phyloP scores from a whole-genome alignment of 2,888 invertebrate species.

The Hetaerina titia region DNA sequence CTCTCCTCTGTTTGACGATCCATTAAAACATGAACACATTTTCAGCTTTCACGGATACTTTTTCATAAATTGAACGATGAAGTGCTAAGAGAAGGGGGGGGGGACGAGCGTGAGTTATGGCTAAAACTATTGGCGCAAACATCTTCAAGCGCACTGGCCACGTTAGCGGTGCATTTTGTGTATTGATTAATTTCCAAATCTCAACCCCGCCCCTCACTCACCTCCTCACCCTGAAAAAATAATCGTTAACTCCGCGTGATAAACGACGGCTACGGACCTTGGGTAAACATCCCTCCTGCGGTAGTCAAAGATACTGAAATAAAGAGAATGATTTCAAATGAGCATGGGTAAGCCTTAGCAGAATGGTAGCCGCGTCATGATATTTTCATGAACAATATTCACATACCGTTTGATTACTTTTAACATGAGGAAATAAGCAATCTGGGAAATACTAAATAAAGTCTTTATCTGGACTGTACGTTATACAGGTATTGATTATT shows the following conservation, averaged over 20 bases:
- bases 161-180: background rate
- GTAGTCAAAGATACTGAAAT: background rate
- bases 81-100: background rate
- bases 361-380: background rate
- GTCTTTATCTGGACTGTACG: too few relatives aligned
- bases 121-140: conserved; percentile 18
- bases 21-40: background rate
- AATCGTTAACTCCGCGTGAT: conserved; percentile 12
- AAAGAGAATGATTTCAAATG: background rate
- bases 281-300: conserved; percentile 38
- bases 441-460: too few relatives aligned
- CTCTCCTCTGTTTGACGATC: background rate
- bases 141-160: background rate
- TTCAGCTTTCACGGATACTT: background rate
- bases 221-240: background rate
- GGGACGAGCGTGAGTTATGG: conserved; percentile 7
- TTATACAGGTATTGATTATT: too few relatives aligned
- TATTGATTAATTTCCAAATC: conserved; percentile 20
- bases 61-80: conserved; percentile 19
- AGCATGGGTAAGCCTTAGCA: background rate
- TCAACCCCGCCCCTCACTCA: background rate
- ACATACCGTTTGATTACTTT: too few relatives aligned
- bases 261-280: conserved; percentile 20
- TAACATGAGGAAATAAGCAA: too few relatives aligned
- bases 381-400: background rate